Evolutionary conservation across 2,888 invertebrate species (phyloP).

Genomic region (Marasmarcha lunaedactyla): DNA sequence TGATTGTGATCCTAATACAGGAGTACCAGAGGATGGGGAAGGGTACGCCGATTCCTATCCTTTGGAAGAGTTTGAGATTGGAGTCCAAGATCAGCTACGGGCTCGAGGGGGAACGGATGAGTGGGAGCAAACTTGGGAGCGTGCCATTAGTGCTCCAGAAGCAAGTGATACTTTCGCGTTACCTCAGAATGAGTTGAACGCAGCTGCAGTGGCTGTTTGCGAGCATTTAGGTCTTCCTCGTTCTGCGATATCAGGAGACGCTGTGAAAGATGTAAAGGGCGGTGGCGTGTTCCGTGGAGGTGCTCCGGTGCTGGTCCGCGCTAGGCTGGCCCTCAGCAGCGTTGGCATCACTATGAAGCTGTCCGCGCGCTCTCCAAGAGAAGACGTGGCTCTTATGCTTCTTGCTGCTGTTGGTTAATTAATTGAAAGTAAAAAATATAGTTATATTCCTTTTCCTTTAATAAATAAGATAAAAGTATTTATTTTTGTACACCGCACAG

Average conservation of each 20-base stretch:
- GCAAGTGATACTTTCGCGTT: conserved; percentile 94
- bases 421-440: too few species aligned
- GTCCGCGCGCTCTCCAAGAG: conserved; percentile 87
- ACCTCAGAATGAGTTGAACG: conserved; percentile 58
- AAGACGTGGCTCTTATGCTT: conserved; percentile 88
- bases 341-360: conserved; percentile 92
- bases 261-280: conserved; percentile 51
- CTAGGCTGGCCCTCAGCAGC: conserved; percentile 78
- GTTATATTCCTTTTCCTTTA: too few species aligned
- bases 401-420: conserved; percentile 85
- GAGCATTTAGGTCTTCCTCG: conserved; percentile 48
- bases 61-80: conserved; percentile 81
- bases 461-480: too few species aligned
- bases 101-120: conserved; percentile 38
- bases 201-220: conserved; percentile 51
- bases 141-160: conserved; percentile 76
- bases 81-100: conserved; percentile 48
- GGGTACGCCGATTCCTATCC: conserved; percentile 97
- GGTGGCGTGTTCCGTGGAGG: conserved; percentile 91
- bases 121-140: conserved; percentile 81
- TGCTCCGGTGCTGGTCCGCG: conserved; percentile 87
- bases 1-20: conserved; percentile 96
- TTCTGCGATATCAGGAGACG: conserved; percentile 40
- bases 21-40: conserved; percentile 94
- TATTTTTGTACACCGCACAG: too few species aligned